Evolutionary conservation across 2,888 invertebrate species (phyloP), one percentile per base, ranked within the genome.

Genomic region (Drosophila fungiperda): DNA sequence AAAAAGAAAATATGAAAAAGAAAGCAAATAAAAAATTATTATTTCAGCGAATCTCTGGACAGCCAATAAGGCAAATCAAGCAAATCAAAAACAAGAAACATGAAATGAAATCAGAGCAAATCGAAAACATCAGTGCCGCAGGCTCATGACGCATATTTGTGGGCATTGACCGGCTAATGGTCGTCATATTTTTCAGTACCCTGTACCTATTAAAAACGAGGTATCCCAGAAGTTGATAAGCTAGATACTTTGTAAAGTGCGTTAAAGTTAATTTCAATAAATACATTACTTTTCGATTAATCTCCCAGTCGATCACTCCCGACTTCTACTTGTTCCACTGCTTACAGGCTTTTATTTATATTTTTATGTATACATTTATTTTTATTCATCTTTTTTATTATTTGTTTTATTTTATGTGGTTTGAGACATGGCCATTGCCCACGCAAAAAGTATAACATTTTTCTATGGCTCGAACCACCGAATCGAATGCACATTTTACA

Each of bases 21-120:
- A 26, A 40, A 48, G 50, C 48, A 78, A 78, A 78, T 63, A 74
- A 69, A 69, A 76, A 69, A 76, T 72, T 53, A 78, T 71, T 71
- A 71, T 38, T 40, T 53, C 65, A 17, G 33, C 45, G 38, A 52
- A 35, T 65, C 38, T 60, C 36, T 52, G 23, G 67, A 38, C 67
- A 63, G 69, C 60, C 74, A 77, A 79, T 69, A 78, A 78, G 71
- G 35, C 80, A 86, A 84, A 80, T 88, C 83, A 86, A 80, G 71
- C 88, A 80, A 75, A 83, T 72, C 75, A 71, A 84, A 83, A 45
- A 45, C 9, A 45, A 45, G 15, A 23, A 23, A 45, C 45, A 45
- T 45, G 4, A 45, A 65, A 65, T 64, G 35, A 64, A 83, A 87
- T 87, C 82, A 84, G 84, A 82, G 71, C 42, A 72, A 82, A 78